phyloP scores from a whole-genome alignment of 23 tunicate genomes.

The Halocynthia roretzi region DNA sequence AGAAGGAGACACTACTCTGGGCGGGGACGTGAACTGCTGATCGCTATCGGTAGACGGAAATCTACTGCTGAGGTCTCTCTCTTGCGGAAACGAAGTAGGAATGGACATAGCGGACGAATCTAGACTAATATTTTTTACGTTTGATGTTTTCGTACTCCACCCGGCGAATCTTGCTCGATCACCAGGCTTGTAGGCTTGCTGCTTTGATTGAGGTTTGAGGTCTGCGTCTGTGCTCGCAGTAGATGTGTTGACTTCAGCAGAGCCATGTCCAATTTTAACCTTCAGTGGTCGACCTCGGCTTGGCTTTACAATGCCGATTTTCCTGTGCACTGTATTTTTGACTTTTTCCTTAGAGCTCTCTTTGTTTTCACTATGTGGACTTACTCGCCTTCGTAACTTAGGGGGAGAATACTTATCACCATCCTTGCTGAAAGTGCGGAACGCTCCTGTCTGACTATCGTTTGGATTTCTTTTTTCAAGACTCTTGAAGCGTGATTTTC shows the following conservation, averaged over 20 bases:
- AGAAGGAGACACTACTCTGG: not conserved
- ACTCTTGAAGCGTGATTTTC: too few species aligned
- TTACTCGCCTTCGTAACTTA: not conserved
- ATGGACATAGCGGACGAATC: not conserved
- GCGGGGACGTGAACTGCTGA: not conserved
- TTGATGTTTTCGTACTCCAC: constrained; percentile 23
- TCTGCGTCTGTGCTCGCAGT: not conserved
- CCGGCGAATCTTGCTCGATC: constrained; percentile 25
- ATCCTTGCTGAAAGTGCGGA: not conserved
- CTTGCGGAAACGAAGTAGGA: not conserved
- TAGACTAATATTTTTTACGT: not conserved
- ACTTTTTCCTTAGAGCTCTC: not conserved
- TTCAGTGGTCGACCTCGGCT: not conserved
- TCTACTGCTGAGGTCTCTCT: not conserved
- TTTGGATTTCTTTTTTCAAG: too few species aligned
- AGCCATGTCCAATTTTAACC: not conserved
- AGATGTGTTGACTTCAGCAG: not conserved
- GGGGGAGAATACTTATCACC: constrained; percentile 4
- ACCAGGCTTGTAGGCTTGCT: not conserved
- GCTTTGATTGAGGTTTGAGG: not conserved
- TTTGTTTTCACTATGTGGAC: not conserved
- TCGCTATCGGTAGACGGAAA: not conserved
- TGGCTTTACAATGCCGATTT: not conserved
- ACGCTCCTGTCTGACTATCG: too few species aligned
- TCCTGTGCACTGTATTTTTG: not conserved